A percentile compares a stretch with the other conserved stretches of the same genome.
Conservation (phyloP, 2,888 invertebrate species). For the Piscicola geometra region DNA sequence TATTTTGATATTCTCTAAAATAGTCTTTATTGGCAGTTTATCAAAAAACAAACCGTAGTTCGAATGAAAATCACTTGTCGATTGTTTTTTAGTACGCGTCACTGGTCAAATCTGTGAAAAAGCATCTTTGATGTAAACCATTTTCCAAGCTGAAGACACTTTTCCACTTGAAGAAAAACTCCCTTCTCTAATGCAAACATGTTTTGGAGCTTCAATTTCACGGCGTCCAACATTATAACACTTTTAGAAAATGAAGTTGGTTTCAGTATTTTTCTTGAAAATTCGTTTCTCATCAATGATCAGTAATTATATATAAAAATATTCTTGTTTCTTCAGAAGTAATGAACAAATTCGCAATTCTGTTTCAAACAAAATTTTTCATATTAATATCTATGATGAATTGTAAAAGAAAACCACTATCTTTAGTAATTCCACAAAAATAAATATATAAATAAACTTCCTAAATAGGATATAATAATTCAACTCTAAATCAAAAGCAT, state of each 20-base stretch:
- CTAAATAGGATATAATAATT: background rate
- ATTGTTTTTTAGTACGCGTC: background rate
- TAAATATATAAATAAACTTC: background rate
- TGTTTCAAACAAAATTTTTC: too few relatives aligned
- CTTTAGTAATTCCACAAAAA: background rate
- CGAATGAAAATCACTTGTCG: background rate
- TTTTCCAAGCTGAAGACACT: background rate
- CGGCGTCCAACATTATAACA: constrained; percentile 71
- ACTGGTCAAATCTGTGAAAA: constrained; percentile 11
- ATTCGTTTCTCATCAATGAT: too few relatives aligned
- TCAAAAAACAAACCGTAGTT: background rate
- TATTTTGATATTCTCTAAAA: background rate
- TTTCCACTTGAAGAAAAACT: constrained; percentile 2
- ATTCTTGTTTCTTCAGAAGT: too few relatives aligned
- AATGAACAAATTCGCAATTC: too few relatives aligned
- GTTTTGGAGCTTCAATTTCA: constrained; percentile 78
- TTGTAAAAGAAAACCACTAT: too few relatives aligned
- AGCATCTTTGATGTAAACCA: background rate
- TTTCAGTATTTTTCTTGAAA: too few relatives aligned
- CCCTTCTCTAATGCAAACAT: constrained; percentile 55
- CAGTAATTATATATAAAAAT: too few relatives aligned
- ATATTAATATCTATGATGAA: too few relatives aligned
- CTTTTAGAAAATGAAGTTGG: constrained; percentile 73
- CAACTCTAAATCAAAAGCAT: background rate
- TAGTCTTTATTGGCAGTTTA: background rate